A percentile compares a stretch with the other conserved stretches of the same genome.
These are phyloP conservation scores for Pseudomyrmex concolor DNA, from an alignment of 1,140 invertebrate genomes.

Conservation along the genomic window DNA sequence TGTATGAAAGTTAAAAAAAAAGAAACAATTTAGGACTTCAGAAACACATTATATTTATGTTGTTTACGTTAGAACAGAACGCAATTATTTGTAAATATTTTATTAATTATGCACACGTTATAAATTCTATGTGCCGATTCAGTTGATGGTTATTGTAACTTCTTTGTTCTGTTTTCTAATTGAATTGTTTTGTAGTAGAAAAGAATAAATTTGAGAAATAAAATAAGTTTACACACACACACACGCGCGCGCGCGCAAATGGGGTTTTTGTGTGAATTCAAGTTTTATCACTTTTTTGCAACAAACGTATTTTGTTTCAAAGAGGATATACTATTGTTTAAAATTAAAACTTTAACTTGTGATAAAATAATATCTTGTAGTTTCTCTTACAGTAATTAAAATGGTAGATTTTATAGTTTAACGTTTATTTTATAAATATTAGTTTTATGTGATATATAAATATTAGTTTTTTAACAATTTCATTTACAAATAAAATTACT, in stretches of 20 bases:
- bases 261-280: constrained; percentile 10
- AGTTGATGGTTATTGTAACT: constrained; percentile 4
- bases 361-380: too few species aligned
- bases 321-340: too few species aligned
- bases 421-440: too few species aligned
- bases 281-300: neutral
- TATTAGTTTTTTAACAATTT: too few species aligned
- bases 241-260: too few species aligned
- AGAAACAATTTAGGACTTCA: neutral
- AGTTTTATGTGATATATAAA: too few species aligned
- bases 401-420: too few species aligned
- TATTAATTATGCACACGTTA: neutral
- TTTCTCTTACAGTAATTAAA: too few species aligned
- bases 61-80: constrained; percentile 3
- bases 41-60: constrained; percentile 4
- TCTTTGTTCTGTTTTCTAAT: constrained; percentile 6
- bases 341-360: too few species aligned
- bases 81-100: neutral
- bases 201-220: constrained; percentile 26
- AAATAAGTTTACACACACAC: neutral
- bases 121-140: neutral
- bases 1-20: neutral
- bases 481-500: too few species aligned
- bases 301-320: neutral
- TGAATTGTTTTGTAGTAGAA: constrained; percentile 11